A percentile compares a stretch with the other conserved stretches of the same genome.
Evolutionary conservation across 2,797 vertebrate species (phyloP).

Genomic region (Ctenopoma multispine): DNA sequence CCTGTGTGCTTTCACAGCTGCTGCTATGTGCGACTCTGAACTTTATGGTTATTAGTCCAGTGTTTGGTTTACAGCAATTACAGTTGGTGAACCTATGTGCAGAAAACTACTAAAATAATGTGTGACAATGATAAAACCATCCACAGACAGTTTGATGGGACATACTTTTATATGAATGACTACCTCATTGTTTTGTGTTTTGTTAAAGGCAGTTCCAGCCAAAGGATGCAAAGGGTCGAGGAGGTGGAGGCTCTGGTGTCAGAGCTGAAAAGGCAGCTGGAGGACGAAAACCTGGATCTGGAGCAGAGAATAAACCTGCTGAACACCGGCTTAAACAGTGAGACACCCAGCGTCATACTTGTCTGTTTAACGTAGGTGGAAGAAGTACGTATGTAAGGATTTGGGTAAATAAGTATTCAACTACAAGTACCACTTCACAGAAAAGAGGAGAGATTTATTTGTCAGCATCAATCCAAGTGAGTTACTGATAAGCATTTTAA

Average conservation of each 20-base stretch:
- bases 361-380: too few species aligned
- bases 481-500: too few species aligned
- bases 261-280: constrained; percentile 58
- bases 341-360: not conserved
- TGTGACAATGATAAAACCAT: not conserved
- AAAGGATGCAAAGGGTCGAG: constrained; percentile 24
- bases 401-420: too few species aligned
- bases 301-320: constrained; percentile 50
- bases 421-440: too few species aligned
- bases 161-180: too few species aligned
- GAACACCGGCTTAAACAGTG: constrained; percentile 45
- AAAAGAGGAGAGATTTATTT: too few species aligned
- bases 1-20: too few species aligned
- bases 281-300: constrained; percentile 30
- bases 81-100: not conserved
- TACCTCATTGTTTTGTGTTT: not conserved
- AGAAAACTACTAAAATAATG: not conserved
- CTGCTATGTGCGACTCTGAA: too few species aligned
- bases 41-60: too few species aligned
- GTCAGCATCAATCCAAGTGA: too few species aligned
- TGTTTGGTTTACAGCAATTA: too few species aligned
- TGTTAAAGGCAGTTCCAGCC: not conserved
- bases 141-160: not conserved
- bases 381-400: too few species aligned
- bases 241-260: constrained; percentile 12